Percentiles rank a stretch among this genome's conserved stretches.
Conservation (phyloP, 2,113 vertebrate species). For the Sciurus niger region DNA sequence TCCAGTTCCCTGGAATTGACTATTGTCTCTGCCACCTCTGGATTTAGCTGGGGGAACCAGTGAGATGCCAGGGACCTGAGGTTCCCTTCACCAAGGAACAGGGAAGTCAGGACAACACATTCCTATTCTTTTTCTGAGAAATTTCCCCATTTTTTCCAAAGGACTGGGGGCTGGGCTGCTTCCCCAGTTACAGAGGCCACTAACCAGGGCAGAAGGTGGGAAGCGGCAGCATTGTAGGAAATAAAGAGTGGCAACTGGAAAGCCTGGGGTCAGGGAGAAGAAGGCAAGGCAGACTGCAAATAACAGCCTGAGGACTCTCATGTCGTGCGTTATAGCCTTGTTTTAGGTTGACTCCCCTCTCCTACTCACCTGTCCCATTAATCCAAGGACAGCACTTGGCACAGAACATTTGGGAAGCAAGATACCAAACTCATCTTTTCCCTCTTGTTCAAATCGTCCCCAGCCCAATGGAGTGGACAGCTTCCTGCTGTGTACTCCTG, state of each 20-base stretch:
- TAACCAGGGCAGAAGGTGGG: background rate
- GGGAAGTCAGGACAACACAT: background rate
- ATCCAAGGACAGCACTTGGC: background rate
- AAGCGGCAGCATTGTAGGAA: background rate
- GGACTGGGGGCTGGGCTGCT: background rate
- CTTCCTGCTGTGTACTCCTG: background rate
- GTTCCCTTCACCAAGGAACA: background rate
- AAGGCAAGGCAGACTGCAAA: background rate
- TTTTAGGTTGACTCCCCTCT: background rate
- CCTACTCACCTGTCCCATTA: background rate
- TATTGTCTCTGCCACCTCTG: background rate
- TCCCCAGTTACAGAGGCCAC: background rate
- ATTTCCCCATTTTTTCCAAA: background rate
- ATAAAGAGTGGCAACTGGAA: background rate
- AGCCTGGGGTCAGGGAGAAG: background rate
- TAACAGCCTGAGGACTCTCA: no score
- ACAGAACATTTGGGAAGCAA: background rate
- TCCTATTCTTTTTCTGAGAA: background rate
- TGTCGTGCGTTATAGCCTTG: background rate
- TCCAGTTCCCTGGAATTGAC: background rate
- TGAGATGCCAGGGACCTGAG: background rate
- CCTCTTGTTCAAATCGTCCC: background rate
- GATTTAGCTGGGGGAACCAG: background rate
- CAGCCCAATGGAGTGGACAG: rapidly evolving
- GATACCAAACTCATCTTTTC: background rate